Conservation (phyloP, 2,797 vertebrate genomes). For the Scolopax rusticola region DNA sequence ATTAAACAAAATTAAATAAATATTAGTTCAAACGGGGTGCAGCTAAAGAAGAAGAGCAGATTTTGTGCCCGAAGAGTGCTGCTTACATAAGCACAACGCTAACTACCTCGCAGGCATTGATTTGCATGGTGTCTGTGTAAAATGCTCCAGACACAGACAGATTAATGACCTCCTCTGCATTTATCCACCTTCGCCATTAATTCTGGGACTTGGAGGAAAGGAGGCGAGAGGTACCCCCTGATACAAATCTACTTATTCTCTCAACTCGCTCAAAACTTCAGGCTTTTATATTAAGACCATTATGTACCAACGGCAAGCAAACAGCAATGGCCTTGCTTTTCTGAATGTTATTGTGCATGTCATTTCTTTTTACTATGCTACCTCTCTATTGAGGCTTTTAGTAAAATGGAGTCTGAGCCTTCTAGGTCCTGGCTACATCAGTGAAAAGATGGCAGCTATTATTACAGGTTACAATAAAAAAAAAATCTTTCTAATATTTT, state of each 20-base stretch:
- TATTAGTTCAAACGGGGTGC: neutral
- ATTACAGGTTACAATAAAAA: neutral
- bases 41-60: conserved; percentile 15
- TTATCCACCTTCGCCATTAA: conserved; percentile 44
- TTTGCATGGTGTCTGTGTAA: conserved; percentile 66
- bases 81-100: conserved; percentile 51
- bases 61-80: conserved; percentile 13
- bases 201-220: neutral
- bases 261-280: conserved; percentile 2
- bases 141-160: conserved; percentile 63
- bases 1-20: conserved; percentile 47
- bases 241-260: conserved; percentile 15
- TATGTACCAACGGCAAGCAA: neutral
- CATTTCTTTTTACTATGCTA: neutral
- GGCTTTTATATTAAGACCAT: neutral
- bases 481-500: neutral
- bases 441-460: neutral
- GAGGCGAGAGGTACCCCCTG: neutral
- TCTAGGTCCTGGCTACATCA: neutral
- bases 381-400: neutral
- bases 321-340: neutral
- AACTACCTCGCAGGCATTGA: conserved; percentile 54
- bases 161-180: conserved; percentile 60
- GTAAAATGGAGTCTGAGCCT: neutral
- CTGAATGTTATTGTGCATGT: neutral